A percentile compares a stretch with the other conserved stretches of the same genome.
Conservation (phyloP, 2,888 invertebrate genomes). For the Diachrysia chrysitis region DNA sequence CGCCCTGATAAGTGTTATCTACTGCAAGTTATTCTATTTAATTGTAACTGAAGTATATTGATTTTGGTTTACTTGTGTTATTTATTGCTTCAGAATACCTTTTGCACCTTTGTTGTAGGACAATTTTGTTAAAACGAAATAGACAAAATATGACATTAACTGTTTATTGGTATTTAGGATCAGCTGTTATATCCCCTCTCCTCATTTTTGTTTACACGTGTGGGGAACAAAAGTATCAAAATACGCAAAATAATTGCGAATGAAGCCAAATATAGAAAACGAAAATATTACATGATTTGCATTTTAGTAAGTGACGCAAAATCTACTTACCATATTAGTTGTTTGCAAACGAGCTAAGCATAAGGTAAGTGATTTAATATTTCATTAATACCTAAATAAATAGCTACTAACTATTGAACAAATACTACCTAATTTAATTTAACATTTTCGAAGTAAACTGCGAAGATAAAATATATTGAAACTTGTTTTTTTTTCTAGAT, state of each 20-base stretch:
- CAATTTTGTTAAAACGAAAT: background rate
- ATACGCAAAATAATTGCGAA: constrained; percentile 58
- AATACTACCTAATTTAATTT: background rate
- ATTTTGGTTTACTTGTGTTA: background rate
- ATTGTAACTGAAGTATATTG: background rate
- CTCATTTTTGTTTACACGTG: constrained; percentile 24
- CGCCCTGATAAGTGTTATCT: background rate
- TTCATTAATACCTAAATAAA: background rate
- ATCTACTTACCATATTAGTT: background rate
- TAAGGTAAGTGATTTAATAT: background rate
- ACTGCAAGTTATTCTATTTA: background rate
- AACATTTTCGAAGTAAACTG: background rate
- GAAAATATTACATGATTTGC: constrained; percentile 66
- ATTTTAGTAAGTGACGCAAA: constrained; percentile 54
- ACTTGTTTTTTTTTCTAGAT: constrained; percentile 39
- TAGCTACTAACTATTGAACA: background rate
- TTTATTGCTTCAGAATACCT: background rate
- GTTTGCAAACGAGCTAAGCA: background rate
- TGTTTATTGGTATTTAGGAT: constrained; percentile 15
- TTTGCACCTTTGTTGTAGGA: background rate
- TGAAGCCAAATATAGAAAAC: constrained; percentile 67
- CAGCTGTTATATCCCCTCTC: constrained; percentile 23
- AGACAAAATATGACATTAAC: background rate
- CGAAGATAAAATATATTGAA: background rate
- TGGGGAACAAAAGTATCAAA: constrained; percentile 39